phyloP scores from a whole-genome alignment of 2,888 invertebrate genomes.

The Eupithecia abbreviata region DNA sequence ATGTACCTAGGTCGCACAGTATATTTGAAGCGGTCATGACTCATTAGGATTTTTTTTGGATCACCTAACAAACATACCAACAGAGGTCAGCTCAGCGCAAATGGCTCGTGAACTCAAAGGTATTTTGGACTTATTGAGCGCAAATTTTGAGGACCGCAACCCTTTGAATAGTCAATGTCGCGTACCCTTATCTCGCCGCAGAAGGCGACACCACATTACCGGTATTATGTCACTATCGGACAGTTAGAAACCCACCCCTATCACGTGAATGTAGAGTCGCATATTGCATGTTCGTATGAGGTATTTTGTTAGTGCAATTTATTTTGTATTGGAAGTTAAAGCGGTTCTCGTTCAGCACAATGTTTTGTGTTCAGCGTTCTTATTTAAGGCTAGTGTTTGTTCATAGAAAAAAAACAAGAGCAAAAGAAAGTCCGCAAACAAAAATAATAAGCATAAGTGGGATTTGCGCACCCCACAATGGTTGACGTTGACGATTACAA shows the following conservation, averaged over 20 bases:
- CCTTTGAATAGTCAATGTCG: constrained; percentile 85
- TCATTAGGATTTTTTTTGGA: not conserved
- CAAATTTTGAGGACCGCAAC: constrained; percentile 83
- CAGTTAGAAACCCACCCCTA: constrained; percentile 62
- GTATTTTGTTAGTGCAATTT: constrained; percentile 83
- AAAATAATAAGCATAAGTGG: constrained; percentile 71
- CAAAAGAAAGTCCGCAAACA: constrained; percentile 33
- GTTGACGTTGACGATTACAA: constrained; percentile 58
- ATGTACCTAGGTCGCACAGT: not conserved
- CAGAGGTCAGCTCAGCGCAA: constrained; percentile 43
- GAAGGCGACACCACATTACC: constrained; percentile 84
- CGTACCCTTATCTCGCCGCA: constrained; percentile 83
- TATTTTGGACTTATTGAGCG: constrained; percentile 81
- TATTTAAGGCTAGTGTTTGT: not conserved
- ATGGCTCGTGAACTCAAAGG: constrained; percentile 65
- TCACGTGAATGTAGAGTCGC: constrained; percentile 63
- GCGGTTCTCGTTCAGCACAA: constrained; percentile 70
- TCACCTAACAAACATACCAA: not conserved
- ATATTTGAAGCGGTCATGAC: not conserved
- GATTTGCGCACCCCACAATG: constrained; percentile 57
- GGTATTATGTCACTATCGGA: constrained; percentile 74
- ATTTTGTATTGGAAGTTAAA: constrained; percentile 82
- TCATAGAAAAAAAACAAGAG: not conserved
- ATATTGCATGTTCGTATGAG: constrained; percentile 71
- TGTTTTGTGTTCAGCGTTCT: constrained; percentile 66